phyloP scores from a whole-genome alignment of 2,113 vertebrate species.

The Sakesphorus luctuosus region DNA sequence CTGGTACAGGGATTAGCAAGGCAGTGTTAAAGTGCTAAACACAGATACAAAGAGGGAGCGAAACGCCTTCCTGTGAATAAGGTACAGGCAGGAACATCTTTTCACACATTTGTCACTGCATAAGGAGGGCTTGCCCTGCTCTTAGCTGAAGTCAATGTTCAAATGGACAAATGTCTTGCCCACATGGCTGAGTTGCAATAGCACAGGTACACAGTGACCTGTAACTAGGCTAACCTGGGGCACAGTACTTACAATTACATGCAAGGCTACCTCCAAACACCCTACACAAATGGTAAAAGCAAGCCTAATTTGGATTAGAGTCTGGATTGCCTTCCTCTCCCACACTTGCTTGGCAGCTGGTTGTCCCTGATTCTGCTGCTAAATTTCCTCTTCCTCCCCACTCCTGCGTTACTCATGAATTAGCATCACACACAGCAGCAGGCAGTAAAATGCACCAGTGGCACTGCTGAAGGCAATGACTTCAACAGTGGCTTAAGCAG shows the following conservation, averaged over 20 bases:
- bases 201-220: neutral
- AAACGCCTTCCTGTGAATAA: neutral
- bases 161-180: neutral
- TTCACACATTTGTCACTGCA: neutral
- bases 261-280: neutral
- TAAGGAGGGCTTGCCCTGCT: neutral
- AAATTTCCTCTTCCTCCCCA: neutral
- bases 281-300: neutral
- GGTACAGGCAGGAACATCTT: neutral
- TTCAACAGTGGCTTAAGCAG: constrained; percentile 39
- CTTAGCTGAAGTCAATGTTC: neutral
- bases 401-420: constrained; percentile 15
- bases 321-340: neutral
- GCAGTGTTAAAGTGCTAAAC: constrained; percentile 14
- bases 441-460: neutral
- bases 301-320: neutral
- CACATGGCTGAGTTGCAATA: neutral
- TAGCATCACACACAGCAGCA: constrained; percentile 14
- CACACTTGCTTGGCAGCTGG: neutral
- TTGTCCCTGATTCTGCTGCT: neutral
- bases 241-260: neutral
- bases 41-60: neutral
- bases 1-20: neutral
- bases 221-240: constrained; percentile 2
- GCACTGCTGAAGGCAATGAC: neutral